Percentiles rank a stretch among this genome's conserved stretches.
Conservation (phyloP, 2,113 vertebrate genomes). For the Hemibagrus wyckioides region DNA sequence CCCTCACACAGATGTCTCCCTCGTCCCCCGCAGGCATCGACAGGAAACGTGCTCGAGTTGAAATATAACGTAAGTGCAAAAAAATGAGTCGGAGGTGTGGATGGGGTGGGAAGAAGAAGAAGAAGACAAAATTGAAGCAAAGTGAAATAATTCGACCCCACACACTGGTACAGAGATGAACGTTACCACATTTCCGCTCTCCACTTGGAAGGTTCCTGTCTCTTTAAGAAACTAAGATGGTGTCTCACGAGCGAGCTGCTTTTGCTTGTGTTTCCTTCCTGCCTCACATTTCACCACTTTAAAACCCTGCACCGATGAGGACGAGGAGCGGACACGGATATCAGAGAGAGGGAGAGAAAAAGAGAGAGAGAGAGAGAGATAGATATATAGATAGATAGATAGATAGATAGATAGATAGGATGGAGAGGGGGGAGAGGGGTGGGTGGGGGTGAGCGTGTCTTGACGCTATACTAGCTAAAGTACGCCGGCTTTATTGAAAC, state of each 20-base stretch:
- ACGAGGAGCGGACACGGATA: background rate
- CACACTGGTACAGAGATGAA: background rate
- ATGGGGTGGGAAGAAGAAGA: background rate
- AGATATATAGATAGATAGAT: background rate
- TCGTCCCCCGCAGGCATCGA: background rate
- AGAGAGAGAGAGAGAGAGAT: background rate
- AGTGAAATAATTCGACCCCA: background rate
- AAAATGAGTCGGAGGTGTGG: no score
- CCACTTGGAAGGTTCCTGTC: conserved; percentile 38
- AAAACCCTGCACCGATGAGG: conserved; percentile 37
- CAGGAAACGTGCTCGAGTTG: background rate
- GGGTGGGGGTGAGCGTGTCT: background rate
- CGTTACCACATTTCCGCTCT: background rate
- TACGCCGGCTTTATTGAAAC: background rate
- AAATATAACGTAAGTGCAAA: background rate
- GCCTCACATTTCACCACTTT: conserved; percentile 46
- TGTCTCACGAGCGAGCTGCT: conserved; percentile 55
- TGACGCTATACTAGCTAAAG: background rate
- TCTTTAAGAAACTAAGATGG: conserved; percentile 67
- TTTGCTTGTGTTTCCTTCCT: conserved; percentile 61
- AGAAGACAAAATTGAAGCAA: background rate
- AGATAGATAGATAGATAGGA: background rate
- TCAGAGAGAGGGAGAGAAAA: background rate
- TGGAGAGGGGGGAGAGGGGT: no score
- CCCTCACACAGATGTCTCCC: no score